phyloP scores from a whole-genome alignment of 2,797 vertebrate genomes.

The Melanogrammus aeglefinus region DNA sequence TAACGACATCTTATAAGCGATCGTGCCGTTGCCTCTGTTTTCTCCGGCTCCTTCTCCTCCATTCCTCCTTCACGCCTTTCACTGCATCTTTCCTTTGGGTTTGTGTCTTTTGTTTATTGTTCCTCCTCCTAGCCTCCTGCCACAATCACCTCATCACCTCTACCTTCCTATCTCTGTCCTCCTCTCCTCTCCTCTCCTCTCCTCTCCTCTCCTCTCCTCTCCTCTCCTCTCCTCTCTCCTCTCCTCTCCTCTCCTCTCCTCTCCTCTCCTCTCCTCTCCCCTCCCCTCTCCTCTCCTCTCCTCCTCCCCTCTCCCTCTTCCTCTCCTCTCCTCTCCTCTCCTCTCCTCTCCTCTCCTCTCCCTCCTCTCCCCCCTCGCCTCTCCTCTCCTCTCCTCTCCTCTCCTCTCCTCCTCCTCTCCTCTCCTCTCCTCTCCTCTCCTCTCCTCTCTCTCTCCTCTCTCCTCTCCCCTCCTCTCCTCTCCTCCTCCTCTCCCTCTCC shows the following conservation, averaged over 20 bases:
- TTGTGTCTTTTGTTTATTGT: slow-evolving; percentile 36
- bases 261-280: slow-evolving; percentile 13
- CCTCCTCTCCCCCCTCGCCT: neutral
- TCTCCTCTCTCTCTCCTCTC: neutral
- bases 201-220: neutral
- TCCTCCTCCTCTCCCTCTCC: neutral
- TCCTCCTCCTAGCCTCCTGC: neutral
- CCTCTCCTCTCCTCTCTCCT: neutral
- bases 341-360: too few relatives aligned
- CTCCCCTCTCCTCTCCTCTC: slow-evolving; percentile 9
- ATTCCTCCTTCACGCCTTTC: too few relatives aligned
- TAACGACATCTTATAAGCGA: slow-evolving; percentile 56
- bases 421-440: neutral
- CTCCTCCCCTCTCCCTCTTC: too few relatives aligned
- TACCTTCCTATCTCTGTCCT: slow-evolving; percentile 2
- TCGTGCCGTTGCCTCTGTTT: slow-evolving; percentile 31
- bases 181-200: slow-evolving; percentile 12
- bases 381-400: neutral
- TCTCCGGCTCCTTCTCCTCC: neutral
- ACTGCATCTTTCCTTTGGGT: neutral
- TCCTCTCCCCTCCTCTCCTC: neutral
- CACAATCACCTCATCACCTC: neutral
- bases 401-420: neutral
- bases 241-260: slow-evolving; percentile 9
- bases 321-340: slow-evolving; percentile 6